Percentiles rank a stretch among this genome's conserved stretches.
phyloP scores from a whole-genome alignment of 2,888 invertebrate genomes.

The Cactoblastis cactorum region DNA sequence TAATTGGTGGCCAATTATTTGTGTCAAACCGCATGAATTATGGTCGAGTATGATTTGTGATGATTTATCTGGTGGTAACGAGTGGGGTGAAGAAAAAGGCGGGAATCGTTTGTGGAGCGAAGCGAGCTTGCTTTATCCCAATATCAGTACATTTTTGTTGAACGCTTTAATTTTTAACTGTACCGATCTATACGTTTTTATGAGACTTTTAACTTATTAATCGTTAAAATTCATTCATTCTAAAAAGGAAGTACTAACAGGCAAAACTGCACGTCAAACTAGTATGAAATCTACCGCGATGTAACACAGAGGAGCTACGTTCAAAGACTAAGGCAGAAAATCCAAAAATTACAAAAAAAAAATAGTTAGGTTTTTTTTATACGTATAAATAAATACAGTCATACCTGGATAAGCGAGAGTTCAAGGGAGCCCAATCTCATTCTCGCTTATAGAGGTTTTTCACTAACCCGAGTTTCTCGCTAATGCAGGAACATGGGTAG shows the following conservation, averaged over 20 bases:
- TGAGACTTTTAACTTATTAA: background rate
- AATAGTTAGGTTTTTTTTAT: no score
- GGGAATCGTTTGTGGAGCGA: no score
- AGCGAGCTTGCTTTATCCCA: no score
- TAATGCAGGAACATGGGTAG: no score
- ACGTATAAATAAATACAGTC: no score
- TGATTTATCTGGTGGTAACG: conserved; percentile 8
- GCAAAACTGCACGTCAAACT: background rate
- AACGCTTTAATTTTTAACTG: background rate
- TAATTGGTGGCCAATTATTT: conserved; percentile 26
- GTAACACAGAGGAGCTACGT: background rate
- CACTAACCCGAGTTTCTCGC: no score
- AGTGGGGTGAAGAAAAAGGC: background rate
- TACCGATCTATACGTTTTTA: background rate
- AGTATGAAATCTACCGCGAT: conserved; percentile 5
- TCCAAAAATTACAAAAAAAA: background rate
- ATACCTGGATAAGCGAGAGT: no score
- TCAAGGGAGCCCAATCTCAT: no score
- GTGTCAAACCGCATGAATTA: conserved; percentile 22
- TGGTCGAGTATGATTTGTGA: conserved; percentile 8
- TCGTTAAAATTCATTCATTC: background rate
- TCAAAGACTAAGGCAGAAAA: background rate
- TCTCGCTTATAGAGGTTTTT: no score
- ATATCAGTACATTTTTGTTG: no score
- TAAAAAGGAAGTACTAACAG: background rate